Percentiles rank a stretch among this genome's conserved stretches.
Conservation (phyloP, 2,797 vertebrate genomes). For the Phalanger gymnotis region DNA sequence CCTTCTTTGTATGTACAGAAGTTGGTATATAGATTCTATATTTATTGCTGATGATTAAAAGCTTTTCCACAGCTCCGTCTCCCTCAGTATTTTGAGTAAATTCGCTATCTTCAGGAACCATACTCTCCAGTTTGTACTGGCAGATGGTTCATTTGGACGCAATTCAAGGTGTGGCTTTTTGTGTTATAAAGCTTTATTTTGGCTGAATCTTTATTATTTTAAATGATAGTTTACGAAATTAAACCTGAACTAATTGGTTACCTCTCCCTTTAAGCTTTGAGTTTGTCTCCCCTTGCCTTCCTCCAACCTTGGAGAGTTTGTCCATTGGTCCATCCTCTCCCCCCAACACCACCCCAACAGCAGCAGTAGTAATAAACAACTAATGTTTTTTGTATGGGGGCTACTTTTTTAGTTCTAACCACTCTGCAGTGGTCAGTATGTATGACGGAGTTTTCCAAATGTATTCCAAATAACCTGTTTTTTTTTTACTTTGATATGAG, state of each 20-base stretch:
- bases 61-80: not conserved
- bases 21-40: not conserved
- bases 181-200: not conserved
- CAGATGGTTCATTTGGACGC: not conserved
- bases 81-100: not conserved
- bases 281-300: not conserved
- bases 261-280: not conserved
- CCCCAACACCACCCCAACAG: not conserved
- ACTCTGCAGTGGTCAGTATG: not conserved
- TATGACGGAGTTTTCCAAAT: not conserved
- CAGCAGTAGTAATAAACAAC: not conserved
- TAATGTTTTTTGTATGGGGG: not conserved
- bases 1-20: not conserved
- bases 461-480: not conserved
- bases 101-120: not conserved
- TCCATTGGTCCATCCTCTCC: not conserved
- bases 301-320: not conserved
- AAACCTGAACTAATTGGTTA: not conserved
- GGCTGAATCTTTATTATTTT: not conserved
- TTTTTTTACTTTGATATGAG: not conserved
- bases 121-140: not conserved
- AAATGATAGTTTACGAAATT: not conserved
- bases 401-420: not conserved
- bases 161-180: not conserved
- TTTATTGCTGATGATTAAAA: not conserved